Conservation (phyloP, 2,888 invertebrate species). For the Sphaeridia pumilis region DNA sequence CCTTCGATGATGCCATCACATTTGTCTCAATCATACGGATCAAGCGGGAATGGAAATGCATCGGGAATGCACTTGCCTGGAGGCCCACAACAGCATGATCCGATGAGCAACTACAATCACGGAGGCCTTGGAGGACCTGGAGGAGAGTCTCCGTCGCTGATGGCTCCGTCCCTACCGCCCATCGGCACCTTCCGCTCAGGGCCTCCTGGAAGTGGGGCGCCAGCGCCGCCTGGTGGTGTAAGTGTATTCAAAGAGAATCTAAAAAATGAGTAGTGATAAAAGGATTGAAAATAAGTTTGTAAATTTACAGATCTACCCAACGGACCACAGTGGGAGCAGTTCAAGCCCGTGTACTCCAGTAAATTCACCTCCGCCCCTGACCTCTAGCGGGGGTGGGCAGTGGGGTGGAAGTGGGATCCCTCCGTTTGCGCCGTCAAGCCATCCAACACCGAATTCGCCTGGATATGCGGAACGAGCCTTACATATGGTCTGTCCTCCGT, state of each 20-base stretch:
- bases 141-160: conserved; percentile 46
- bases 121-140: conserved; percentile 42
- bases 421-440: conserved; percentile 43
- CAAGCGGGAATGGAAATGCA: no score
- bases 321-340: conserved; percentile 64
- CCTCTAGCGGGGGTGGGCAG: conserved; percentile 41
- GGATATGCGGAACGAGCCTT: conserved; percentile 36
- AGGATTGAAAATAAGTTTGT: no score
- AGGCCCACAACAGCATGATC: conserved; percentile 41
- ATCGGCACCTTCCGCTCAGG: conserved; percentile 46
- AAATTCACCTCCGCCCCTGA: conserved; percentile 81
- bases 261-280: no score
- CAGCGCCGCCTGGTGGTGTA: conserved; percentile 41
- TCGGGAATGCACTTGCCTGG: conserved; percentile 28
- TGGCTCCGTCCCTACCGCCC: conserved; percentile 51
- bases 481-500: conserved; percentile 31
- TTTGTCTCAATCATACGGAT: no score
- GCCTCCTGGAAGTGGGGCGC: conserved; percentile 28
- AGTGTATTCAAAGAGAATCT: no score
- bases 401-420: conserved; percentile 43
- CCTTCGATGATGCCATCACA: no score
- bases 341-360: conserved; percentile 91
- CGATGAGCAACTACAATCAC: conserved; percentile 40
- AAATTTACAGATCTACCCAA: conserved; percentile 52
- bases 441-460: conserved; percentile 34